phyloP scores from a whole-genome alignment of 2,888 invertebrate species.

The Plagodis pulveraria region DNA sequence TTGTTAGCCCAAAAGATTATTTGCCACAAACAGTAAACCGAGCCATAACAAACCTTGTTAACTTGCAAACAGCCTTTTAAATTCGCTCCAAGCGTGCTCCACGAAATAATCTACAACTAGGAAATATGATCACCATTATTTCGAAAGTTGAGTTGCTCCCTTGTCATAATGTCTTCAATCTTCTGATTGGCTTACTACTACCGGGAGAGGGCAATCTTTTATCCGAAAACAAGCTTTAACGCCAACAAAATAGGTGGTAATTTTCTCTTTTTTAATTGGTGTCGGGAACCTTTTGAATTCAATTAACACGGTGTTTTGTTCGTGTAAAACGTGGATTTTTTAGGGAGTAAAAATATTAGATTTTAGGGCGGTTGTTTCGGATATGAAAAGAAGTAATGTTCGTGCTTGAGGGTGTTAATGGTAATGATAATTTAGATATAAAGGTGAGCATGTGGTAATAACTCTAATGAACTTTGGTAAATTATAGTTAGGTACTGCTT shows the following conservation, averaged over 20 bases:
- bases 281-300: slow-evolving; percentile 26
- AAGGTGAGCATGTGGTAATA: slow-evolving; percentile 6
- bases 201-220: slow-evolving; percentile 6
- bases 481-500: neutral
- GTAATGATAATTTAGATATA: slow-evolving; percentile 7
- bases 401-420: slow-evolving; percentile 6
- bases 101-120: slow-evolving; percentile 21
- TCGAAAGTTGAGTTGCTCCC: slow-evolving; percentile 34
- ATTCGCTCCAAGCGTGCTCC: slow-evolving; percentile 13
- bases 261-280: slow-evolving; percentile 14
- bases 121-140: slow-evolving; percentile 37
- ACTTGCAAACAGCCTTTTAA: slow-evolving; percentile 21
- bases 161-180: slow-evolving; percentile 37
- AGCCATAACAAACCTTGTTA: slow-evolving; percentile 21
- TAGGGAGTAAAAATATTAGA: slow-evolving; percentile 18
- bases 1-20: slow-evolving; percentile 11
- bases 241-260: slow-evolving; percentile 2
- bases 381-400: slow-evolving; percentile 14
- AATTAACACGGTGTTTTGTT: slow-evolving; percentile 30
- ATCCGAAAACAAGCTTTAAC: slow-evolving; percentile 11
- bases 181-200: slow-evolving; percentile 32
- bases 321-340: slow-evolving; percentile 25
- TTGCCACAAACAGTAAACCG: slow-evolving; percentile 13
- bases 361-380: slow-evolving; percentile 22
- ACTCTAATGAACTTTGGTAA: neutral